Base-by-base conservation (phyloP, 2,797 vertebrate genomes). In the Halcyon smyrnensis region DNA sequence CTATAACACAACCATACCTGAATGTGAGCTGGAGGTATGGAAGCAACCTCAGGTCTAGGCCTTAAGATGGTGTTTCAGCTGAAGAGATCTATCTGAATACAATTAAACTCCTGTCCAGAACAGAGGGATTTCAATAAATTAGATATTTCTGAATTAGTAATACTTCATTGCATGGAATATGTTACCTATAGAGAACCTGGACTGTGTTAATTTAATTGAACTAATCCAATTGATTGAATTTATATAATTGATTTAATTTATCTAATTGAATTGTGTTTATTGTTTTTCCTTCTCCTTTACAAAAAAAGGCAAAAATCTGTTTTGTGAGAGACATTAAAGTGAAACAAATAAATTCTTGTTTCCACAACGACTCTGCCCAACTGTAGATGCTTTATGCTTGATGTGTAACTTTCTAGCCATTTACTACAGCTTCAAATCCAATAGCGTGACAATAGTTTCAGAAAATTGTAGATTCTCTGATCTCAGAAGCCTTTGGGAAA, bases 151-250 rank as follows among this genome's bases (percentile, higher is more conserved):
- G 17, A 78, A 67, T 41, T 67, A 65, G 19, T 78, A 88, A 84
- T 79, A 69, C 34, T 78, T 88, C 13, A 60, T 73, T 84, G 56
- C 7, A 54, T 65, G 37, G 24, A 54, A 62, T 65, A 81, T 59
- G 12, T 51, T 51, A 85, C 43, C 36, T 63, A 37, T 24, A 37
- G 27, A 92, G 46, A 48, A 87, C 70, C 37, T 91, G 67, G 65
- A 48, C 25, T 89, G n/a, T 86, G 73, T 82, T 82, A 73, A 28
- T 75, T 50, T 97, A 90, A 90, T 94, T 87, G 46, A 87, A 84
- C 36, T 84, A 84, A 90, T 73, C 28, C 43, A 75, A 81, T 69
- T 82, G 27, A 93, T 81, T 88, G 13, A 54, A 73, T 86, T 90
- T 78, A 82, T 71, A 24, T 78, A 81, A 89, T 87, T 93, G 57